Evolutionary conservation across 2,113 vertebrate species (phyloP).

Genomic region (Brienomyrus brachyistius): DNA sequence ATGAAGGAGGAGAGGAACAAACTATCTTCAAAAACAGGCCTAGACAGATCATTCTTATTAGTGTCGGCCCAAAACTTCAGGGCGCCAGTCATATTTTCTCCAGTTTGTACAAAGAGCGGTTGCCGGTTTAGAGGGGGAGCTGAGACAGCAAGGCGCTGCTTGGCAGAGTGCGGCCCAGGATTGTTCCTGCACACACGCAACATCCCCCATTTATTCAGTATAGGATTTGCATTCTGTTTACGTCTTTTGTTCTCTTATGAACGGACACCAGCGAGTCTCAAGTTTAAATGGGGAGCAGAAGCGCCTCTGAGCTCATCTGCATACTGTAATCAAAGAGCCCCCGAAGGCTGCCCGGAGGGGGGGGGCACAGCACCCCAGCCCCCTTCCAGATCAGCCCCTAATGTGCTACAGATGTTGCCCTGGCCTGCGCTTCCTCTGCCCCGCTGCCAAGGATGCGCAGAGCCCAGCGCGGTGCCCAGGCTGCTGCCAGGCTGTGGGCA

Average conservation of each 20-base stretch:
- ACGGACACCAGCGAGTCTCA: background rate
- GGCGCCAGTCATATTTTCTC: background rate
- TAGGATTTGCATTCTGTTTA: constrained; percentile 15
- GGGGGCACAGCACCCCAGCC: constrained; percentile 22
- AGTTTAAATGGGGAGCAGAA: background rate
- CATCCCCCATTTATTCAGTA: background rate
- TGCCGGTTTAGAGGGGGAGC: background rate
- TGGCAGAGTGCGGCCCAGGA: background rate
- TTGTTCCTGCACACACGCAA: background rate
- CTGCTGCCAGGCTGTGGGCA: constrained; percentile 46
- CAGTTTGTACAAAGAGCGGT: background rate
- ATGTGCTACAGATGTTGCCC: constrained; percentile 60
- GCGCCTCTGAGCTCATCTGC: constrained; percentile 13
- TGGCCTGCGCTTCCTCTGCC: constrained; percentile 54
- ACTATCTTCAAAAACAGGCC: background rate
- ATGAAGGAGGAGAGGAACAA: background rate
- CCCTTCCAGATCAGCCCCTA: constrained; percentile 43
- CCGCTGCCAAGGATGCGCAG: constrained; percentile 39
- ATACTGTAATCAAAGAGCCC: constrained; percentile 3
- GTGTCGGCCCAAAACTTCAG: background rate
- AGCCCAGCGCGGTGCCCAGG: constrained; percentile 53
- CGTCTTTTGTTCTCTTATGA: constrained; percentile 7
- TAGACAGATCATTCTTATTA: background rate
- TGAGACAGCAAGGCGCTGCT: background rate
- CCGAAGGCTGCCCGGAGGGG: background rate